These are phyloP conservation scores for Dioctria rufipes DNA, from an alignment of 2,888 invertebrate species.

Conservation along the genomic window DNA sequence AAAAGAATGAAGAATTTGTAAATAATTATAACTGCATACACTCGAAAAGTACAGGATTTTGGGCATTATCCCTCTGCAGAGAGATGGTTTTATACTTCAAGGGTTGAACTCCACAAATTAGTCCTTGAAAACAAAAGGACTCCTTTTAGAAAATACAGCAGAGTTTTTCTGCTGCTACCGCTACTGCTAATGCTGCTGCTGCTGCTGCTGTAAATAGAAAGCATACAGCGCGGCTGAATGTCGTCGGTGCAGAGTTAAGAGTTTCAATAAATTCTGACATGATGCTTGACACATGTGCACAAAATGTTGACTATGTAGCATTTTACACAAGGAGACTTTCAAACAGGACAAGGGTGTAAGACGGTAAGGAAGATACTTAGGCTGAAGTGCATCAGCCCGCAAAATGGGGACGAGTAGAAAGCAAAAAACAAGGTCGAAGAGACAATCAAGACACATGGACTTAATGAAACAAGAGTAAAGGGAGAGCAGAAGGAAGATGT, in stretches of 20 bases:
- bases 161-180: background rate
- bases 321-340: constrained; percentile 38
- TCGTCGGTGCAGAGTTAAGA: constrained; percentile 10
- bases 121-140: constrained; percentile 20
- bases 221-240: no score
- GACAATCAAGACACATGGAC: constrained; percentile 49
- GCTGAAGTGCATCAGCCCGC: constrained; percentile 13
- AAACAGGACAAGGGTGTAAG: no score
- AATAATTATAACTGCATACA: constrained; percentile 40
- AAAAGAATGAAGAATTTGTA: constrained; percentile 35
- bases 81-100: background rate
- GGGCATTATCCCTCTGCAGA: constrained; percentile 21
- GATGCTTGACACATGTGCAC: constrained; percentile 52
- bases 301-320: constrained; percentile 53
- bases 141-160: background rate
- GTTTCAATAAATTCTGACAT: constrained; percentile 50
- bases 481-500: background rate
- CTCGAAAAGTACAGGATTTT: constrained; percentile 17
- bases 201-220: background rate
- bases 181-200: background rate
- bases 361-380: constrained; percentile 13
- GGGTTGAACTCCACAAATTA: constrained; percentile 36
- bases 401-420: constrained; percentile 22
- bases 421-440: constrained; percentile 40
- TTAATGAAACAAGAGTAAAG: constrained; percentile 45